Percentiles rank a stretch among this genome's conserved stretches.
These are phyloP conservation scores for Budorcas taxicolor DNA, from an alignment of 2,113 vertebrate genomes.

Conservation along the genomic window DNA sequence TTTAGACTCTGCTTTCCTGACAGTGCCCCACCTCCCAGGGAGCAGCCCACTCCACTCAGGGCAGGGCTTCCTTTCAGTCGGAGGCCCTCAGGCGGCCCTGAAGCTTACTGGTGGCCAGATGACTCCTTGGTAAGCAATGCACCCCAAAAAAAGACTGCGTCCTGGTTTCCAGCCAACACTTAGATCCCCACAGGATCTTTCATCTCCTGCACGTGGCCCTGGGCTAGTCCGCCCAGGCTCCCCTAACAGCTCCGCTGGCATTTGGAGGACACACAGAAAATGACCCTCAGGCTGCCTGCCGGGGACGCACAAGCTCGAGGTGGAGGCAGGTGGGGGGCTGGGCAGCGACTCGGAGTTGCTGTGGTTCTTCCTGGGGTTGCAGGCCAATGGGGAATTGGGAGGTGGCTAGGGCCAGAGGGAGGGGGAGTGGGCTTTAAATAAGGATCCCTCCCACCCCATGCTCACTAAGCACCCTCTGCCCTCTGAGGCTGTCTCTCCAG, in stretches of 20 bases:
- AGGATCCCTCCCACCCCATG: background rate
- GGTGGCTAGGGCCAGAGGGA: background rate
- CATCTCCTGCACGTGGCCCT: background rate
- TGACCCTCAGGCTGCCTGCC: background rate
- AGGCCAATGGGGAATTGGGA: background rate
- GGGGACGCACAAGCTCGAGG: background rate
- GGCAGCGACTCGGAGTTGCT: background rate
- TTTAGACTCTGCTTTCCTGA: background rate
- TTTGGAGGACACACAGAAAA: background rate
- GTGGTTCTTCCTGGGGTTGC: background rate
- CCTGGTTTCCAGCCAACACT: background rate
- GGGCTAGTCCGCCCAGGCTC: background rate
- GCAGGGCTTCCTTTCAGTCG: background rate
- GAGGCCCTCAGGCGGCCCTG: background rate
- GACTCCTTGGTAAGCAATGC: background rate
- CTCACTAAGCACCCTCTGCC: background rate
- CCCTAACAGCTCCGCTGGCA: background rate
- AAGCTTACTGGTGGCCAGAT: background rate
- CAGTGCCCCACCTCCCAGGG: background rate
- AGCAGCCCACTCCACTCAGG: background rate
- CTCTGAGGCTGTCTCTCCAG: background rate
- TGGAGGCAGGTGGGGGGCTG: background rate
- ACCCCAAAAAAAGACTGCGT: background rate
- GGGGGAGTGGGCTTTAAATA: background rate
- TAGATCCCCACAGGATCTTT: background rate